A percentile compares a stretch with the other conserved stretches of the same genome.
Conservation (phyloP, 2,113 vertebrate species). For the Zapus hudsonius region DNA sequence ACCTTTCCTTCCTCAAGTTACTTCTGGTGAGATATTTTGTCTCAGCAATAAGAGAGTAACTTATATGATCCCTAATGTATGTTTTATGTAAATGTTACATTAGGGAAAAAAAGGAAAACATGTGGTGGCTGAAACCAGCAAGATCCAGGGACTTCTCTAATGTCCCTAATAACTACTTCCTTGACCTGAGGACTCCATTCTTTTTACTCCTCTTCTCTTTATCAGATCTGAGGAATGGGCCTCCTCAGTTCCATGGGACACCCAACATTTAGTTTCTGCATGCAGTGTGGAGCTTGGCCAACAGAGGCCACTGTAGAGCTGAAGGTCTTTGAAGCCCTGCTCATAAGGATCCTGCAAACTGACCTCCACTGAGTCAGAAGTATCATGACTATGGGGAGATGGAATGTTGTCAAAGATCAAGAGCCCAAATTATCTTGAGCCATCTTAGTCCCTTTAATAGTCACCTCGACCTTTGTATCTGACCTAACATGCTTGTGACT, state of each 20-base stretch:
- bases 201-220: background rate
- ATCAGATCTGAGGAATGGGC: background rate
- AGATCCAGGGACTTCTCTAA: background rate
- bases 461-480: background rate
- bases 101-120: background rate
- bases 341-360: background rate
- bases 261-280: background rate
- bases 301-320: background rate
- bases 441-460: background rate
- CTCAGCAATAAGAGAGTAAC: too few species aligned
- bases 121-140: background rate
- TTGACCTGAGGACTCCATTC: background rate
- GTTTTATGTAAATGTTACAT: background rate
- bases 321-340: too few species aligned
- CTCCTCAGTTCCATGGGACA: background rate
- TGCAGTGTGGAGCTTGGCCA: background rate
- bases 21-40: too few species aligned
- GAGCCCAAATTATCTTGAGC: background rate
- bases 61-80: too few species aligned
- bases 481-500: background rate
- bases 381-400: background rate
- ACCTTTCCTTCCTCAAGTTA: too few species aligned
- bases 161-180: background rate
- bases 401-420: background rate
- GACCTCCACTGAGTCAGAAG: background rate